phyloP scores from a whole-genome alignment of 2,888 invertebrate genomes.

The Pristionchus mayeri region DNA sequence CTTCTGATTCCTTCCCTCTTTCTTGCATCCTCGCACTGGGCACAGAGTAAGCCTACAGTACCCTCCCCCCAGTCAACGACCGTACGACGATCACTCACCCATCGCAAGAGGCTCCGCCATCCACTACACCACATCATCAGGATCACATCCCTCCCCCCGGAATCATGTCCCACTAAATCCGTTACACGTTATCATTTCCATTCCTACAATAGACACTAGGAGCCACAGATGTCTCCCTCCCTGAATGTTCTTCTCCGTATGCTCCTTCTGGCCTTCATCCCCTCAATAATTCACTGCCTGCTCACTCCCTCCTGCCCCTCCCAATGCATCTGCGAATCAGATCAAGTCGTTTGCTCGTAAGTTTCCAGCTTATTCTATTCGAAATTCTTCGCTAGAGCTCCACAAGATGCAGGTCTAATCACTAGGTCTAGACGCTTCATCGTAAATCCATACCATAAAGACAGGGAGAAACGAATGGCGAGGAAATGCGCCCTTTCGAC shows the following conservation, averaged over 20 bases:
- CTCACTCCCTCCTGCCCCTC: slow-evolving; percentile 57
- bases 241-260: no score
- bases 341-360: slow-evolving; percentile 66
- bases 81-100: background rate
- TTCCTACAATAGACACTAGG: no score
- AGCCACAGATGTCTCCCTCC: background rate
- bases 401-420: no score
- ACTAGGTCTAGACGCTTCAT: background rate
- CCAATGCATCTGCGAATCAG: slow-evolving; percentile 65
- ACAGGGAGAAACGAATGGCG: background rate
- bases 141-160: background rate
- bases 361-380: slow-evolving; percentile 37
- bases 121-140: background rate
- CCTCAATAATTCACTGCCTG: slow-evolving; percentile 45
- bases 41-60: background rate
- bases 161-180: background rate
- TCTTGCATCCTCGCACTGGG: background rate
- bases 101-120: background rate
- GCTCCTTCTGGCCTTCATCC: background rate
- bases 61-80: background rate
- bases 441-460: background rate
- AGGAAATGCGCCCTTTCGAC: background rate
- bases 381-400: background rate
- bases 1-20: background rate
- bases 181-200: no score